A percentile compares a stretch with the other conserved stretches of the same genome.
These are phyloP conservation scores for Cyrtodaria siliqua DNA, from an alignment of 2,888 invertebrate species.

Conservation along the genomic window DNA sequence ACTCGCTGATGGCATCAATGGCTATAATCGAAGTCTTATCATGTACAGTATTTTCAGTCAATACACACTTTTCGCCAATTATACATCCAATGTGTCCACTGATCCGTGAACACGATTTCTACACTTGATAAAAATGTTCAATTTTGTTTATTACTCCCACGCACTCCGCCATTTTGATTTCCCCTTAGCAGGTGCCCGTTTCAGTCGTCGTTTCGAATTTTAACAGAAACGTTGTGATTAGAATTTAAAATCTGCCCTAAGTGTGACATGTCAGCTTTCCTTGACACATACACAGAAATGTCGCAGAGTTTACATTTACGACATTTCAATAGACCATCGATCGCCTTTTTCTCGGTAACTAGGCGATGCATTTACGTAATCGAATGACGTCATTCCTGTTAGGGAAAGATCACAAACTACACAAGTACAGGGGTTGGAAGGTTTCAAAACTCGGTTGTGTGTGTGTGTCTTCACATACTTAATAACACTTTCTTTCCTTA, in stretches of 20 bases:
- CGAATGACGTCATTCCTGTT: conserved; percentile 48
- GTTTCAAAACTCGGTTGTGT: no score
- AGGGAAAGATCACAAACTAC: not conserved
- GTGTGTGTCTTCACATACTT: no score
- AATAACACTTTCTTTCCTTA: no score
- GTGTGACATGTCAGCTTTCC: not conserved
- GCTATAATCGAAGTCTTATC: no score
- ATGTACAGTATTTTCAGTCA: not conserved
- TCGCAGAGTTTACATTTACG: not conserved
- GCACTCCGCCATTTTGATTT: conserved; percentile 62
- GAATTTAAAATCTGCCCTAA: not conserved
- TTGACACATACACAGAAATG: not conserved
- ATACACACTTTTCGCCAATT: not conserved
- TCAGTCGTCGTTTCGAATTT: conserved; percentile 19
- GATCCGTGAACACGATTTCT: conserved; percentile 22
- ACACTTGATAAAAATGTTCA: conserved; percentile 42
- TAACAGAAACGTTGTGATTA: not conserved
- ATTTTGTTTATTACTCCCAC: conserved; percentile 55
- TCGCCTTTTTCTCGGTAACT: conserved; percentile 48
- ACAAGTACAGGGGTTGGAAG: no score
- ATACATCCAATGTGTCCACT: conserved; percentile 16
- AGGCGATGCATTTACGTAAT: conserved; percentile 59
- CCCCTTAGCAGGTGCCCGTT: conserved; percentile 50
- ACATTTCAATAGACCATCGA: conserved; percentile 34
- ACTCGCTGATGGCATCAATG: no score